These are phyloP conservation scores for Chironomus tentans DNA, from an alignment of 2,888 invertebrate species.

Conservation along the genomic window DNA sequence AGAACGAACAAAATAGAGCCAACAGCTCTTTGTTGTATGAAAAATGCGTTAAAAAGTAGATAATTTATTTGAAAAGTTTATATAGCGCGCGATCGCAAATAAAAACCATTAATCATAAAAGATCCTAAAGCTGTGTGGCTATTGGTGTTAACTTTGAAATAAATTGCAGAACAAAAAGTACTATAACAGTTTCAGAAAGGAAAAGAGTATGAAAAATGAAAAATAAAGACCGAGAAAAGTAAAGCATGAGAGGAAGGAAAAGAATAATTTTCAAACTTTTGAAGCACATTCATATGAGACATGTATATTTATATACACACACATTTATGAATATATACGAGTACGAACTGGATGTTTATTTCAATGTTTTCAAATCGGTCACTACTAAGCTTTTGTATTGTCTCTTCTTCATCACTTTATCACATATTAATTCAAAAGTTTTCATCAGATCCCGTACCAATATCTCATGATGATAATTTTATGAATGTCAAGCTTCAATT, in stretches of 20 bases:
- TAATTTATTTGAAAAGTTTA: conserved; percentile 26
- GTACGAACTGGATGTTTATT: too few relatives aligned
- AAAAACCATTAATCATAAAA: conserved; percentile 23
- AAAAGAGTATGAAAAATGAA: neutral
- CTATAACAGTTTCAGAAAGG: conserved; percentile 7
- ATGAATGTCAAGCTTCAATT: too few relatives aligned
- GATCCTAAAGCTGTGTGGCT: conserved; percentile 13
- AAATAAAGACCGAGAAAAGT: neutral
- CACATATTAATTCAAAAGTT: too few relatives aligned
- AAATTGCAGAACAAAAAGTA: neutral
- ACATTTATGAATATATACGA: too few relatives aligned
- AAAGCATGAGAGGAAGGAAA: neutral
- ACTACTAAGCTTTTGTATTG: too few relatives aligned
- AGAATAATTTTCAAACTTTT: conserved; percentile 14
- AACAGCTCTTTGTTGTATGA: neutral
- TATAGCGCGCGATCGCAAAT: conserved; percentile 14
- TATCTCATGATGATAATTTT: too few relatives aligned
- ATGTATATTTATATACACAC: too few relatives aligned
- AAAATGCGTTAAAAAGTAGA: neutral
- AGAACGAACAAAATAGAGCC: too few relatives aligned
- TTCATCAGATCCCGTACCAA: too few relatives aligned
- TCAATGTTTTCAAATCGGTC: too few relatives aligned
- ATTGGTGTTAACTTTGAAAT: conserved; percentile 21
- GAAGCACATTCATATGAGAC: too few relatives aligned
- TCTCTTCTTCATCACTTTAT: too few relatives aligned